A percentile compares a stretch with the other conserved stretches of the same genome.
These are phyloP conservation scores for Varecia variegata DNA, from an alignment of 2,797 vertebrate genomes.

Conservation along the genomic window DNA sequence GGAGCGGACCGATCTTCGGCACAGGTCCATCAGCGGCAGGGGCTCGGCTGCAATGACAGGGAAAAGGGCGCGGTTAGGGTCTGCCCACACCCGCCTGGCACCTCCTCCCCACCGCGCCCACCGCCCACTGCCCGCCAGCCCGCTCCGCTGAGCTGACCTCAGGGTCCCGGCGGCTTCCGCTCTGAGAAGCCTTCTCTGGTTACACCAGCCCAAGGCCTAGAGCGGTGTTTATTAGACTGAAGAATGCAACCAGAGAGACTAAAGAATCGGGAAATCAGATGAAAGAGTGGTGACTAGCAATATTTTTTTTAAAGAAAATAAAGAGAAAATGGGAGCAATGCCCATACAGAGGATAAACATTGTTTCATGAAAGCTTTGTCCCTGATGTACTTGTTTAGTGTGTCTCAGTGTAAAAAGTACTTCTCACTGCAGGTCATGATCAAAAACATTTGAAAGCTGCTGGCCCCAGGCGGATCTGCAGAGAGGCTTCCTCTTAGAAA, in stretches of 20 bases:
- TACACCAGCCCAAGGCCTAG: neutral
- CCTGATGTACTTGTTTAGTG: neutral
- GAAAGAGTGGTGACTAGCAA: neutral
- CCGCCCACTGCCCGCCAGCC: fast-evolving
- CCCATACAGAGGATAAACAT: neutral
- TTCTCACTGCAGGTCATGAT: neutral
- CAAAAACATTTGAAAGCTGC: neutral
- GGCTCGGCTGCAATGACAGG: conserved; percentile 91
- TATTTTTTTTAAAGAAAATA: neutral
- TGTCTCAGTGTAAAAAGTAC: neutral
- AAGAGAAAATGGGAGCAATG: neutral
- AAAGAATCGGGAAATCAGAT: neutral
- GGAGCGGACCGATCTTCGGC: conserved; percentile 94
- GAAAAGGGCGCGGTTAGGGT: conserved; percentile 45
- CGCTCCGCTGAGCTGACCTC: neutral
- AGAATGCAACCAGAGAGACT: neutral
- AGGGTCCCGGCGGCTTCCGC: neutral
- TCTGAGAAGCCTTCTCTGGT: neutral
- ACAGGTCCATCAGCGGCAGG: conserved; percentile 97
- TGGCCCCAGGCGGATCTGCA: neutral
- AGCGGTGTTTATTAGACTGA: neutral
- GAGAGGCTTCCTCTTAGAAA: neutral
- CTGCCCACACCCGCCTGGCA: neutral
- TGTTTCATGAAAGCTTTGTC: neutral
- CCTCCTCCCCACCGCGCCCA: fast-evolving